Percentiles rank a stretch among this genome's conserved stretches.
These are phyloP conservation scores for Amphimedon queenslandica DNA, from an alignment of 37 sponge, comb jelly and placozoan genomes.

Conservation along the genomic window DNA sequence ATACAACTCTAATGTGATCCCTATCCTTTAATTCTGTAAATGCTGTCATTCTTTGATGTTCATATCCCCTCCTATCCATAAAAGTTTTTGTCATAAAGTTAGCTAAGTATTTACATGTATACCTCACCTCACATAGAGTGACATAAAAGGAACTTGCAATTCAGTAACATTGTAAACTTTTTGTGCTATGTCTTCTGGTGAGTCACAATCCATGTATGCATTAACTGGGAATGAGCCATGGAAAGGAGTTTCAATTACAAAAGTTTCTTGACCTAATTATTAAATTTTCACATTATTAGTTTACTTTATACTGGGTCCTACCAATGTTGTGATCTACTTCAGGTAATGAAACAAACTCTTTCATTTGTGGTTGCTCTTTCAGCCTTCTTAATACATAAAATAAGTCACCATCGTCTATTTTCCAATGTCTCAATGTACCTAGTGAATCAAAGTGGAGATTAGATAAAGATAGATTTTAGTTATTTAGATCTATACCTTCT, in stretches of 20 bases:
- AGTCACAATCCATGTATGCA: not conserved
- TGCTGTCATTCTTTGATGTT: not conserved
- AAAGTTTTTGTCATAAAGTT: no score
- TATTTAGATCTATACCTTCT: not conserved
- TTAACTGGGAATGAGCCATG: conserved; percentile 7
- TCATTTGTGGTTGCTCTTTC: not conserved
- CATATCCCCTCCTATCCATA: not conserved
- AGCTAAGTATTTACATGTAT: no score
- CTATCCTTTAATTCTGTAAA: not conserved
- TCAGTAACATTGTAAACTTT: conserved; percentile 3
- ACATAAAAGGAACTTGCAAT: not conserved
- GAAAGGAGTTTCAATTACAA: not conserved
- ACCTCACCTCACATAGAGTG: not conserved
- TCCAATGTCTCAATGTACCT: conserved; percentile 12
- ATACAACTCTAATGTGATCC: not conserved
- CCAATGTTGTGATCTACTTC: not conserved
- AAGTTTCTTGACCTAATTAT: not conserved
- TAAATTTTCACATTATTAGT: not conserved
- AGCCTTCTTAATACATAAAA: not conserved
- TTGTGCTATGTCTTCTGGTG: not conserved
- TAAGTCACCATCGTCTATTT: not conserved
- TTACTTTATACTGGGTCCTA: not conserved
- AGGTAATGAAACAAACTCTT: not conserved
- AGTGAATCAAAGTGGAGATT: no score
- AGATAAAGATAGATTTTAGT: no score